Evolutionary conservation across 2,113 vertebrate genomes (phyloP), one percentile per base, ranked within the genome.

Genomic region (Melanocharis versteri): DNA sequence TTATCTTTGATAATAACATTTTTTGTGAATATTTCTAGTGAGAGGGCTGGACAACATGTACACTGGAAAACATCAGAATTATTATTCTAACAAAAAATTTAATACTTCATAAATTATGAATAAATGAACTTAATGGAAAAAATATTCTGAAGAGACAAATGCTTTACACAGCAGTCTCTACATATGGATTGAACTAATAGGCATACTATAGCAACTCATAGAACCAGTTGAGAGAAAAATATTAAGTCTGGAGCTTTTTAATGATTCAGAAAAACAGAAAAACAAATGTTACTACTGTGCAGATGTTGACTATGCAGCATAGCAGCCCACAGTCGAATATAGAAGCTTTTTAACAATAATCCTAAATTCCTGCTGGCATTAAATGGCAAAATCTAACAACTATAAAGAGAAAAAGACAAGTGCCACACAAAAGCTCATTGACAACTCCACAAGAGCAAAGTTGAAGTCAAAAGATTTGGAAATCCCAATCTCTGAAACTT

Each of bases 161-260:
- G 62, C 57, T 90, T 93, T 75, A 73, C 33, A 40, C 26, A 89
- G 50, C 21, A 69, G 28, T 77, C 33, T 89, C 31, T 92, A 56
- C 33, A 73, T 69, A 82, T 7, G 47, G 51, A 92, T 82, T 53
- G 72, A 68, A 47, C 28, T 89, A 93, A 89, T n/a, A 77, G 50
- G 80, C 22, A 44, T 51, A 61, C 15, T 40, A 15, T 9, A 89
- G 47, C 57, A 93, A 95, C 35, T 21, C 45, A 83, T 2, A 81
- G 40, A 44, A 80, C 70, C 30, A 79, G 33, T 54, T 94, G 87
- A 51, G n/a, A 97, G 61, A 30, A 87, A 90, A 85, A 82, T 45
- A 86, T 79, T 88, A 94, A 91, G 22, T 50, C 33, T 22, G 40
- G 35, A 95, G 64, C 71, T 94, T 57, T 87, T 95, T 78, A 86